Percentiles rank a stretch among this genome's conserved stretches.
Evolutionary conservation across 2,888 invertebrate species (phyloP).

Genomic region (Xylota sylvarum): DNA sequence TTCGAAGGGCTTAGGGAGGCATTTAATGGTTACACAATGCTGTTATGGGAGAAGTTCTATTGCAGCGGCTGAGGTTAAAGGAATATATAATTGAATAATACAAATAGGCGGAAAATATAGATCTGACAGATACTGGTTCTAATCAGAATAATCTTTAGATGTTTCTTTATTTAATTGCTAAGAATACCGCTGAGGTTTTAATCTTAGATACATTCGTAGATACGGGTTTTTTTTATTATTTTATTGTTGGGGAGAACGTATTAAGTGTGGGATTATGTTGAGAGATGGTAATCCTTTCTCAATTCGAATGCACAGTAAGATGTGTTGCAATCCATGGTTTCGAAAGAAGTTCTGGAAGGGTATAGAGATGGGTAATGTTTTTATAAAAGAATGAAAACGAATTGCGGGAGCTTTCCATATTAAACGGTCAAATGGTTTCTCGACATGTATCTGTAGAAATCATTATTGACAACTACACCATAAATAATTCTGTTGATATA

Average conservation of each 20-base stretch:
- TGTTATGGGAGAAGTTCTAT: not conserved
- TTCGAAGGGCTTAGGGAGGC: not conserved
- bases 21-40: not conserved
- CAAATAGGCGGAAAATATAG: conserved; percentile 20
- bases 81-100: conserved; percentile 7
- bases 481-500: too few relatives aligned
- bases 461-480: too few relatives aligned
- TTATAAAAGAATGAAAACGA: too few relatives aligned
- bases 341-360: too few relatives aligned
- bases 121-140: not conserved
- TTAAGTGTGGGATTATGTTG: not conserved
- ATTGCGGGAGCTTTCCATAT: too few relatives aligned
- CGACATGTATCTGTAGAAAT: too few relatives aligned
- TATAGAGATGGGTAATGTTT: too few relatives aligned
- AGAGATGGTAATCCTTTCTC: not conserved
- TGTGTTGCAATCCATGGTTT: too few relatives aligned
- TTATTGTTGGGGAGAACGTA: not conserved
- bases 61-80: conserved; percentile 3
- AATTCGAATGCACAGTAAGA: not conserved
- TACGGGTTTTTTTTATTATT: not conserved
- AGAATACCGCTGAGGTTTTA: not conserved
- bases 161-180: conserved; percentile 28
- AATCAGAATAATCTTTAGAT: conserved; percentile 28
- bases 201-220: not conserved
- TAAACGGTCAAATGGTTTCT: too few relatives aligned